A percentile compares a stretch with the other conserved stretches of the same genome.
Conservation (phyloP, 2,113 vertebrate species). For the Xyliphius kryptos region DNA sequence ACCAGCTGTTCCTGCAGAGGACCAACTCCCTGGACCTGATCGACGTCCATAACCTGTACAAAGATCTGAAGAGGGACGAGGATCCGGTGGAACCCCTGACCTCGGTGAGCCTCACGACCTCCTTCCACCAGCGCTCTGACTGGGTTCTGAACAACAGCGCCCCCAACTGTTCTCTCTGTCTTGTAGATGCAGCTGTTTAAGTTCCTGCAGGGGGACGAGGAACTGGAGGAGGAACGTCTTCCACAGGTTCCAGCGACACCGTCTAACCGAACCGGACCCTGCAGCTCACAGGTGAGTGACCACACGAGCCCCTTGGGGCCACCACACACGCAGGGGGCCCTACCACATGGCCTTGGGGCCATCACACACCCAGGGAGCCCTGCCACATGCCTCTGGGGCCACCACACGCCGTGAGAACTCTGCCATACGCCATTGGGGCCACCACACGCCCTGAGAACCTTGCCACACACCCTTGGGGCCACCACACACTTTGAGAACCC, state of each 20-base stretch:
- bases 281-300: conserved; percentile 53
- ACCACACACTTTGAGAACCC: too few species aligned
- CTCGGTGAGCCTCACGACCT: conserved; percentile 67
- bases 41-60: conserved; percentile 72
- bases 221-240: conserved; percentile 40
- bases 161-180: conserved; percentile 24
- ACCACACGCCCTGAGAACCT: too few species aligned
- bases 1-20: conserved; percentile 73
- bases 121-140: neutral
- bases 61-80: conserved; percentile 51
- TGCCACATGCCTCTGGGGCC: too few species aligned
- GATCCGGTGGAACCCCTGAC: conserved; percentile 63
- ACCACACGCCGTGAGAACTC: too few species aligned
- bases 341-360: too few species aligned
- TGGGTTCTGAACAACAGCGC: neutral
- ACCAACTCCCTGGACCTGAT: conserved; percentile 86
- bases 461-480: too few species aligned
- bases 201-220: conserved; percentile 67
- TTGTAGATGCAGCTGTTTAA: conserved; percentile 73
- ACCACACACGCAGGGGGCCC: too few species aligned
- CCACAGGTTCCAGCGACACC: conserved; percentile 53
- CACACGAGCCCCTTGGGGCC: too few species aligned
- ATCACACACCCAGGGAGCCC: too few species aligned
- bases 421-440: too few species aligned
- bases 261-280: conserved; percentile 39